These are phyloP conservation scores for Vandiemenella viatica DNA, from an alignment of 2,888 invertebrate species.

Conservation along the genomic window DNA sequence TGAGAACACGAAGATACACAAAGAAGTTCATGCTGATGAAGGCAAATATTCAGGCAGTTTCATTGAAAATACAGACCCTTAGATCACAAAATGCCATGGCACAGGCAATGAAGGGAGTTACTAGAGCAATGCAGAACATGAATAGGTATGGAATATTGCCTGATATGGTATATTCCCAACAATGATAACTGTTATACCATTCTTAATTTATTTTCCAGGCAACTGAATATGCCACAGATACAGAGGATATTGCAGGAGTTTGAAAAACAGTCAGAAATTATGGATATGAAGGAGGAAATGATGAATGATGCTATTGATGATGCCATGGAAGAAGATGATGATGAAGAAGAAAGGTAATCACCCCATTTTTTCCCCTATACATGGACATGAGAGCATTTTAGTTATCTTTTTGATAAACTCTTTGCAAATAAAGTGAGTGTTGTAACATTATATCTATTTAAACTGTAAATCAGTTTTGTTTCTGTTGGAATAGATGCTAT, in stretches of 20 bases:
- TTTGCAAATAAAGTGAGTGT: too few relatives aligned
- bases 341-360: slow-evolving; percentile 90
- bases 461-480: too few relatives aligned
- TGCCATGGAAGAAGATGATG: slow-evolving; percentile 96
- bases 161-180: not conserved
- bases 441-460: too few relatives aligned
- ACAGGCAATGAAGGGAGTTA: slow-evolving; percentile 97
- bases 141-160: slow-evolving; percentile 45
- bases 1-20: slow-evolving; percentile 83
- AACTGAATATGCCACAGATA: slow-evolving; percentile 95
- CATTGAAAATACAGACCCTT: slow-evolving; percentile 92
- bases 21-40: slow-evolving; percentile 99
- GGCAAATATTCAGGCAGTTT: slow-evolving; percentile 96
- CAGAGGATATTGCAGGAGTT: slow-evolving; percentile 95
- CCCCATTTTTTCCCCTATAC: too few relatives aligned
- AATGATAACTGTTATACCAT: not conserved
- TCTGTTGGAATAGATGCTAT: too few relatives aligned
- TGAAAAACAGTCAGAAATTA: slow-evolving; percentile 98
- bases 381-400: too few relatives aligned
- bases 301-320: slow-evolving; percentile 99
- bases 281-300: slow-evolving; percentile 99
- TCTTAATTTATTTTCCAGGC: slow-evolving; percentile 31
- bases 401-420: too few relatives aligned
- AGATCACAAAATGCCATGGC: slow-evolving; percentile 99
- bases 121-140: slow-evolving; percentile 96